Evolutionary conservation across 1,140 invertebrate genomes (phyloP).

Genomic region (Heliconius nattereri): DNA sequence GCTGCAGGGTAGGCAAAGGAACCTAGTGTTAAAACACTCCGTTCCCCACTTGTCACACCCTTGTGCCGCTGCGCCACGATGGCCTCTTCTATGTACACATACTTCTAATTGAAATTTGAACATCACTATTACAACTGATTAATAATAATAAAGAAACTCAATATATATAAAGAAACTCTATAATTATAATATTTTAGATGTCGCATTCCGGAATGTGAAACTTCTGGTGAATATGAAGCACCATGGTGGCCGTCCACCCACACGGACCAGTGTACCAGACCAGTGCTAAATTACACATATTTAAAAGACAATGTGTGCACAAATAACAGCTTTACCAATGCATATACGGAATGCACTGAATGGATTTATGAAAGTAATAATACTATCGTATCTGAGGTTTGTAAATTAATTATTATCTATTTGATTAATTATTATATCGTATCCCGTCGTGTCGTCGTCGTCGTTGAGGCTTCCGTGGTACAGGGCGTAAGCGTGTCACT

Average conservation of each 20-base stretch:
- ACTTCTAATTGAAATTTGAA: no score
- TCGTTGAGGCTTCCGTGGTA: no score
- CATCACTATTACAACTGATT: no score
- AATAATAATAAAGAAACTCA: background rate
- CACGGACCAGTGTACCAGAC: conserved; percentile 51
- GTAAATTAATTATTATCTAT: background rate
- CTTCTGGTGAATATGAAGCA: conserved; percentile 21
- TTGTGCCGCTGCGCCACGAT: no score
- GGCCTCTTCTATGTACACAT: no score
- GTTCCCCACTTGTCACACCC: no score
- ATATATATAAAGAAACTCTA: background rate
- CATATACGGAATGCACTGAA: conserved; percentile 46
- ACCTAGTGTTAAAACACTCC: no score
- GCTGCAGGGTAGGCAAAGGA: no score
- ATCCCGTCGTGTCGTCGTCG: no score
- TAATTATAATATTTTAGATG: conserved; percentile 35
- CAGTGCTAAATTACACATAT: conserved; percentile 41
- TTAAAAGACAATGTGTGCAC: conserved; percentile 36
- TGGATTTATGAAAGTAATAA: conserved; percentile 68
- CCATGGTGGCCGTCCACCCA: conserved; percentile 54
- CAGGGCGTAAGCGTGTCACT: no score
- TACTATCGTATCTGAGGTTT: conserved; percentile 60
- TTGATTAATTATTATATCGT: no score
- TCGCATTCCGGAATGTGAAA: conserved; percentile 58
- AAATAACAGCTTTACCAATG: conserved; percentile 50